Evolutionary conservation across 2,888 invertebrate species (phyloP).

Genomic region (Sturmia bella): DNA sequence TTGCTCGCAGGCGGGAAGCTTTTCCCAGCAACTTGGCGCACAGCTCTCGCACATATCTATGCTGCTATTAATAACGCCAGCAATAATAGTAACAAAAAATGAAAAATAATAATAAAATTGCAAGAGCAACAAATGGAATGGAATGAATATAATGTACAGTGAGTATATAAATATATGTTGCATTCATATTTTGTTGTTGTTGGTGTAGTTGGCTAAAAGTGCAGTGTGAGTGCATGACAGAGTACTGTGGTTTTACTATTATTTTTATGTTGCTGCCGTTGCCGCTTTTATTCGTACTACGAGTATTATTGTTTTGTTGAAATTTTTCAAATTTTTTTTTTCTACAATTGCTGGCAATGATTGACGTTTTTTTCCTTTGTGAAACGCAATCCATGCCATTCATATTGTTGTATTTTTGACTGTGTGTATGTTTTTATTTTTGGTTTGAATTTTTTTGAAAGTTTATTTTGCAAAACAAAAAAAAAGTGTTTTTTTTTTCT

Average conservation of each 20-base stretch:
- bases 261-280: conserved; percentile 59
- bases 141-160: conserved; percentile 53
- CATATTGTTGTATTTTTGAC: conserved; percentile 51
- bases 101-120: conserved; percentile 46
- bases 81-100: not conserved
- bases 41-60: conserved; percentile 48
- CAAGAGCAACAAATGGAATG: conserved; percentile 59
- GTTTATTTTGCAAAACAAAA: conserved; percentile 46
- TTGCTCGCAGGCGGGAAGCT: too few relatives aligned
- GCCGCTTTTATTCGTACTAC: conserved; percentile 40
- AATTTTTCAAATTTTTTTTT: conserved; percentile 21
- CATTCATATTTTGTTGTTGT: conserved; percentile 52
- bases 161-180: conserved; percentile 57
- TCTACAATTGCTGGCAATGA: conserved; percentile 63
- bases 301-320: conserved; percentile 32
- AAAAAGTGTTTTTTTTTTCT: not conserved
- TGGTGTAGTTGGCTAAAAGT: conserved; percentile 18
- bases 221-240: conserved; percentile 26
- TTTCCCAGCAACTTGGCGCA: not conserved
- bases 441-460: conserved; percentile 57
- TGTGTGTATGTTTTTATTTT: conserved; percentile 40
- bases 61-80: conserved; percentile 37
- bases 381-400: conserved; percentile 65
- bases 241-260: conserved; percentile 56
- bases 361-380: conserved; percentile 66